Evolutionary conservation across 2,888 invertebrate species (phyloP).

Genomic region (Bombylius major): DNA sequence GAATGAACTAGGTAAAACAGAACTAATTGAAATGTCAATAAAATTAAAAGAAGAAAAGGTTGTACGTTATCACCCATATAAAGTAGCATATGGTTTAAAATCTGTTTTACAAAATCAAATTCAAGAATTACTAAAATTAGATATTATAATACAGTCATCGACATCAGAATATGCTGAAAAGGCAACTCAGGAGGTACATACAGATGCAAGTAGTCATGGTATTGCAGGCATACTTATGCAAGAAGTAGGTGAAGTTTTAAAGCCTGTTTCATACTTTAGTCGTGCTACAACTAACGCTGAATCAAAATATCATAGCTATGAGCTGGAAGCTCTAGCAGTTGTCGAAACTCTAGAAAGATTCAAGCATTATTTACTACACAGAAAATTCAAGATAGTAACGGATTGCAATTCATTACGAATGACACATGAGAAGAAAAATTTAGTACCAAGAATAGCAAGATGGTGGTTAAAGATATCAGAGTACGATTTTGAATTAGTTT

Average conservation of each 20-base stretch:
- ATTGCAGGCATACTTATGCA: neutral
- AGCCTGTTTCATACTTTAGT: slow-evolving; percentile 2
- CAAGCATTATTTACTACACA: neutral
- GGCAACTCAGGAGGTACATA: neutral
- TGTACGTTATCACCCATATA: no score
- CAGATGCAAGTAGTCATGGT: neutral
- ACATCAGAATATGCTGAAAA: slow-evolving; percentile 17
- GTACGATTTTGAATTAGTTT: slow-evolving; percentile 1
- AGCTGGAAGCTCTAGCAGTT: neutral
- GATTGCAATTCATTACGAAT: neutral
- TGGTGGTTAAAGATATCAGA: slow-evolving; percentile 3
- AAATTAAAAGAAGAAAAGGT: no score
- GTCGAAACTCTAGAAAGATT: neutral
- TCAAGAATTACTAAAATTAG: neutral
- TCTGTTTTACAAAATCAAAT: neutral
- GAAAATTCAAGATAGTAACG: neutral
- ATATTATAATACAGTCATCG: slow-evolving; percentile 8
- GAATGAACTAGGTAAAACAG: no score
- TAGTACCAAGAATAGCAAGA: slow-evolving; percentile 1
- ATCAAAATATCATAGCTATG: neutral
- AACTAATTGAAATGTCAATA: no score
- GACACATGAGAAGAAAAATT: neutral
- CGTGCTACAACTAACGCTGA: neutral
- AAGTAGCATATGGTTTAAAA: neutral
- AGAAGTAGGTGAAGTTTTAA: neutral